Base-by-base conservation (phyloP, 2,888 invertebrate species). In the Tolmerus cingulatus region DNA sequence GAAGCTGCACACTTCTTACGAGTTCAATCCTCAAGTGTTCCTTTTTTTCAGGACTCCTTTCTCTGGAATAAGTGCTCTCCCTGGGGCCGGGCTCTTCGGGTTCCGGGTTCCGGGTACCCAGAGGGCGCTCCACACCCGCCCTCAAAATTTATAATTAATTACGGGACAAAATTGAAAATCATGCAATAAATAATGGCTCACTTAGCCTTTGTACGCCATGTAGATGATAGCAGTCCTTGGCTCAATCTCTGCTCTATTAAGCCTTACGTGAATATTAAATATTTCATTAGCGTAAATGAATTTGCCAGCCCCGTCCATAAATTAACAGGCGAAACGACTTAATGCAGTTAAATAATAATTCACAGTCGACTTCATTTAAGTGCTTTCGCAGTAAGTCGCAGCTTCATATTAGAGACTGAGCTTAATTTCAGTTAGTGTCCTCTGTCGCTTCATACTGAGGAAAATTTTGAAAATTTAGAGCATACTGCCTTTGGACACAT, bases 341-440 rank as follows among this genome's bases (percentile, higher is more conserved):
- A 40, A 78, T 78, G 78, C 78, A 78, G 78, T 78, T 40, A 78
- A 78, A 78, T 43, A 78, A 78, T 78, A 78, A 78, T 78, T 78
- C 78, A 78, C 78, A 43, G 78, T 40, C 40, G 40, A 78, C 37
- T 78, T 78, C 78, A 78, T 78, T 78, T 78, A 37, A 43, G 78
- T 78, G 40, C 37, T 37, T n/a, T 78, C 19, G 78, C 78, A 78
- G 78, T 78, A 78, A 78, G 78, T 37, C 78, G 40, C 27, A n/a
- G 77, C 23, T 40, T 40, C 40, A 40, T 40, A 78, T 40, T 40
- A 78, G 78, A 43, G 78, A 43, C 78, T 40, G 7, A 78, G n/a
- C 78, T 78, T 37, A 37, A 78, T 78, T 78, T 78, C 40, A 74
- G 78, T 78, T 40, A 40, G 34, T 78, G 78, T 78, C 5, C 78